Conservation (phyloP, 1,140 invertebrate genomes). For the Apis dorsata region DNA sequence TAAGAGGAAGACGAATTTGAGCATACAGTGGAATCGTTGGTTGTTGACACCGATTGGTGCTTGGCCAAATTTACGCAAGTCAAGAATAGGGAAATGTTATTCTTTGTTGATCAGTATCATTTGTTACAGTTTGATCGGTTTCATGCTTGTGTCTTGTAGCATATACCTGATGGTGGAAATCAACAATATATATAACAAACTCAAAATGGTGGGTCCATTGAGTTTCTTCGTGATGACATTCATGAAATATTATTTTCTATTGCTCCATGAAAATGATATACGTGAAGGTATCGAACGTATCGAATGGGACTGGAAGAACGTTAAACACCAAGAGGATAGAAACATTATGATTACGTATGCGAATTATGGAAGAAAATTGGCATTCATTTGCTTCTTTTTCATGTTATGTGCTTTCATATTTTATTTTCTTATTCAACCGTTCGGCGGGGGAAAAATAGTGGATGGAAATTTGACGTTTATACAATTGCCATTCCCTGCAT, state of each 20-base stretch:
- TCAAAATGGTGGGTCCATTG: conserved; percentile 66
- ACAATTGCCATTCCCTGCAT: conserved; percentile 59
- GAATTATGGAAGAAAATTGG: conserved; percentile 28
- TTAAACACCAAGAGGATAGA: conserved; percentile 18
- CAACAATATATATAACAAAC: conserved; percentile 47
- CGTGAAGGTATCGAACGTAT: conserved; percentile 59
- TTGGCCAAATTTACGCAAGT: conserved; percentile 12
- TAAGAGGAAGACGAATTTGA: background rate
- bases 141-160: background rate
- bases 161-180: conserved; percentile 43
- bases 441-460: background rate
- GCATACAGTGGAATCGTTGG: conserved; percentile 37
- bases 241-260: conserved; percentile 63
- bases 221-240: conserved; percentile 68
- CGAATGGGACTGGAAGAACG: conserved; percentile 64
- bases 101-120: background rate
- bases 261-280: conserved; percentile 55
- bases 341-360: conserved; percentile 45
- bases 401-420: conserved; percentile 36
- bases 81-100: background rate
- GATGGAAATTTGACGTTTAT: conserved; percentile 16
- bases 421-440: conserved; percentile 28
- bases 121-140: background rate
- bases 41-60: conserved; percentile 45
- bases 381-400: conserved; percentile 11